A percentile compares a stretch with the other conserved stretches of the same genome.
Conservation (phyloP, 92 coral and sea anemone genomes). For the Siderastrea siderea region DNA sequence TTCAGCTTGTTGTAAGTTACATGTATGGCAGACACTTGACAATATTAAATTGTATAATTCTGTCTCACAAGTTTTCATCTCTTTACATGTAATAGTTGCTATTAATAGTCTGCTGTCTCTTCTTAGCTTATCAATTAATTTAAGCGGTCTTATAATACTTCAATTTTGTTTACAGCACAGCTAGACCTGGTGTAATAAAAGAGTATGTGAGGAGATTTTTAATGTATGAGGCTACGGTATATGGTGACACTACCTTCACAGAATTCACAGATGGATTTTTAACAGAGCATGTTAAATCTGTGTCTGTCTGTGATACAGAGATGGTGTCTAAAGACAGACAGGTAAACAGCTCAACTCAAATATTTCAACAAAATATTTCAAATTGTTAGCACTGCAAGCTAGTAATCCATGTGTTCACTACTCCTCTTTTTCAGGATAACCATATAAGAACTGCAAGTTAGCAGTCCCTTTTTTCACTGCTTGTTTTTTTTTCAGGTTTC, state of each 20-base stretch:
- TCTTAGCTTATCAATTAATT: background rate
- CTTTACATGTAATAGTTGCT: background rate
- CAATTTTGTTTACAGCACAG: slow-evolving; percentile 72
- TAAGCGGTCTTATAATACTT: background rate
- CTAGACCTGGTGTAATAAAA: slow-evolving; percentile 71
- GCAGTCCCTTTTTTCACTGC: too few relatives aligned
- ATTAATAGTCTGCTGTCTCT: background rate
- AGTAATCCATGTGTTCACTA: too few relatives aligned
- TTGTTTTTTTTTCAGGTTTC: too few relatives aligned
- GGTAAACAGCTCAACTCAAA: slow-evolving; percentile 28
- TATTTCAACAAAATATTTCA: too few relatives aligned
- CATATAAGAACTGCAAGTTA: too few relatives aligned
- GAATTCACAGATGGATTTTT: slow-evolving; percentile 89
- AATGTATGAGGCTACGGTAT: slow-evolving; percentile 72
- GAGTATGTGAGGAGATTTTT: slow-evolving; percentile 88
- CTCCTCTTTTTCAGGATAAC: too few relatives aligned
- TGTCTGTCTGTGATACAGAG: slow-evolving; percentile 92
- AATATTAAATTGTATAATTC: too few relatives aligned
- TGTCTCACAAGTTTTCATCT: too few relatives aligned
- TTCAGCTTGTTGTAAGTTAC: too few relatives aligned
- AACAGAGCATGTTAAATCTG: slow-evolving; percentile 82
- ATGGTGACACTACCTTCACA: slow-evolving; percentile 88
- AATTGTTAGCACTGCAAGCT: too few relatives aligned
- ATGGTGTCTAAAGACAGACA: slow-evolving; percentile 79
- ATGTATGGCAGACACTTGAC: too few relatives aligned